phyloP scores from a whole-genome alignment of 2,113 vertebrate species.

The Seriola rivoliana region DNA sequence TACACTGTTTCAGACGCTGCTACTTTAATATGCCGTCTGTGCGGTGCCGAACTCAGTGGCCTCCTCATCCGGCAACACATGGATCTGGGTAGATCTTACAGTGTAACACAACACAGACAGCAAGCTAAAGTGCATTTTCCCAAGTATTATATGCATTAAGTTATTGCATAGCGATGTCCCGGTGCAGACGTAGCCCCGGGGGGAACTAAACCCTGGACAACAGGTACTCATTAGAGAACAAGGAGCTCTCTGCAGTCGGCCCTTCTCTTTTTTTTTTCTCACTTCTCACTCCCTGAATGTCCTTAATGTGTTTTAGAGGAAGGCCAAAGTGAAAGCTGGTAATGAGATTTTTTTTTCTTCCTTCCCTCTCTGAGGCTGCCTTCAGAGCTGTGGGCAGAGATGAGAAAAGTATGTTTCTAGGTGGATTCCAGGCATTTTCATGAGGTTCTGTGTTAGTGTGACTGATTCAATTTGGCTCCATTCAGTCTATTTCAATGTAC shows the following conservation, averaged over 20 bases:
- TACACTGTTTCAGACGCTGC: not conserved
- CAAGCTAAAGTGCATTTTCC: conserved; percentile 34
- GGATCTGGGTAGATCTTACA: conserved; percentile 33
- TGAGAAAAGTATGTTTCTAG: conserved; percentile 43
- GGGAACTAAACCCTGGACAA: conserved; percentile 22
- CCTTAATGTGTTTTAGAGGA: conserved; percentile 15
- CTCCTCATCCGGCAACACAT: conserved; percentile 25
- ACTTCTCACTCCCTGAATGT: conserved; percentile 16
- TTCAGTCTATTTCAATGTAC: not conserved
- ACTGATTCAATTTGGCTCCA: conserved; percentile 51
- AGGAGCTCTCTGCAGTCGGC: not conserved
- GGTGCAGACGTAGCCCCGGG: conserved; percentile 45
- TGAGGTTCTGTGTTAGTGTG: conserved; percentile 40
- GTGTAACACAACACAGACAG: conserved; percentile 54
- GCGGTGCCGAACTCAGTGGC: conserved; percentile 1
- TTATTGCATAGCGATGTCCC: conserved; percentile 28
- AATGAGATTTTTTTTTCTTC: not conserved
- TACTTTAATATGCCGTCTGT: conserved; percentile 1
- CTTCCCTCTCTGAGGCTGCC: not conserved
- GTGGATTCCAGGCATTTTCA: conserved; percentile 47
- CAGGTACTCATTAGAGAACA: conserved; percentile 53
- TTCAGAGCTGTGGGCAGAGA: conserved; percentile 9
- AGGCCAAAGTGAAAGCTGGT: conserved; percentile 19
- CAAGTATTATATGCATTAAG: conserved; percentile 53
- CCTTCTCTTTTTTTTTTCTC: not conserved